Conservation (phyloP, 2,888 invertebrate genomes). For the Plebejus anna region DNA sequence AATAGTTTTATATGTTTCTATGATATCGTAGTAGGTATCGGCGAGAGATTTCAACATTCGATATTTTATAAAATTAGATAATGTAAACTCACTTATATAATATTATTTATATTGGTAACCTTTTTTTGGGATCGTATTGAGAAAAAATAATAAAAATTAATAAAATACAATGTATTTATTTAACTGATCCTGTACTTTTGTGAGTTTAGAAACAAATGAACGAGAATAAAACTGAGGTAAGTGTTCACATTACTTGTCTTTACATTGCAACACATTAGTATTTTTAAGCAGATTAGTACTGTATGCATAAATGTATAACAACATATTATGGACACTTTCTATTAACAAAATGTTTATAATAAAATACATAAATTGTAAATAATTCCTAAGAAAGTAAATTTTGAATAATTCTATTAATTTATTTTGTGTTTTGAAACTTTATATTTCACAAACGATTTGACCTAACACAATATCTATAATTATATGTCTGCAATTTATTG, state of each 20-base stretch:
- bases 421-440: neutral
- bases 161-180: slow-evolving; percentile 37
- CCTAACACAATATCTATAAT: neutral
- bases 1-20: slow-evolving; percentile 72
- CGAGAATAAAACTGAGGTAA: neutral
- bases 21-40: slow-evolving; percentile 60
- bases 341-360: neutral
- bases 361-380: neutral
- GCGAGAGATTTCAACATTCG: slow-evolving; percentile 63
- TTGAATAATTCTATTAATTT: neutral
- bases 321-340: neutral
- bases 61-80: slow-evolving; percentile 57
- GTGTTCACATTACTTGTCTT: neutral
- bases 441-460: neutral
- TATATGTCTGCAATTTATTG: neutral
- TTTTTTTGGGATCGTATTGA: slow-evolving; percentile 57
- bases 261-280: neutral
- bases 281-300: neutral
- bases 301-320: neutral
- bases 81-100: slow-evolving; percentile 55
- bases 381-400: neutral
- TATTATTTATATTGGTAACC: slow-evolving; percentile 62
- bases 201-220: slow-evolving; percentile 5
- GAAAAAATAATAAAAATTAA: slow-evolving; percentile 38
- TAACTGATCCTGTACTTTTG: slow-evolving; percentile 27